Evolutionary conservation across 2,888 invertebrate species (phyloP).

Genomic region (Teinopalpus imperialis): DNA sequence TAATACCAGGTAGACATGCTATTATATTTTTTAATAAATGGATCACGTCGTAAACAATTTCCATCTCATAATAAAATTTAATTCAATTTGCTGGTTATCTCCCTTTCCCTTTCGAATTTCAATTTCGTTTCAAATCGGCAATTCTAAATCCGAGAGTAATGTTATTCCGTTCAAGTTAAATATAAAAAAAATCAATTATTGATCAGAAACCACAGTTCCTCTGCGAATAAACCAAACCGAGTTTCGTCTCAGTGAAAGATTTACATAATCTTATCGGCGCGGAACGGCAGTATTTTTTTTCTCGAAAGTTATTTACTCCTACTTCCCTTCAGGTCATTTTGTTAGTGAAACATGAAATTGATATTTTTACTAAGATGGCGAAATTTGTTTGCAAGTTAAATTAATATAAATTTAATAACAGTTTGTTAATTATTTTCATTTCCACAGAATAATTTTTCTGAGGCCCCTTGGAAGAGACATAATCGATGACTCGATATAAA

Average conservation of each 20-base stretch:
- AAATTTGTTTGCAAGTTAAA: conserved; percentile 39
- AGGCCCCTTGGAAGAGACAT: no score
- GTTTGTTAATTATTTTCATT: conserved; percentile 20
- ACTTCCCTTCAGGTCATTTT: conserved; percentile 28
- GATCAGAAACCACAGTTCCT: conserved; percentile 22
- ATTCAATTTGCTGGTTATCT: conserved; percentile 3
- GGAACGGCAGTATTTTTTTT: conserved; percentile 40
- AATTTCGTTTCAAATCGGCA: conserved; percentile 3
- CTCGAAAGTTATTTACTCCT: conserved; percentile 52
- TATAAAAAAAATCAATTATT: conserved; percentile 18
- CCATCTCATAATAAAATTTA: not conserved
- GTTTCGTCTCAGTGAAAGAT: conserved; percentile 34
- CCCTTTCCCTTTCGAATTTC: not conserved
- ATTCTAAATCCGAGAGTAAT: conserved; percentile 15
- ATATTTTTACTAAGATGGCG: conserved; percentile 48
- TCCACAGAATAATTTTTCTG: no score
- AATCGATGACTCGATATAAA: no score
- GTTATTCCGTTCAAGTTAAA: conserved; percentile 14
- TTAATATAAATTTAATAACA: conserved; percentile 15
- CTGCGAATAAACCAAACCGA: conserved; percentile 29
- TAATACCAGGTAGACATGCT: no score
- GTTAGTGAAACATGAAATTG: conserved; percentile 39
- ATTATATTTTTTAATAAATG: no score
- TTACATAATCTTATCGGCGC: conserved; percentile 49
- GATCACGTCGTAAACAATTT: not conserved